Evolutionary conservation across 2,113 vertebrate genomes (phyloP).

Genomic region (Pedetes capensis): DNA sequence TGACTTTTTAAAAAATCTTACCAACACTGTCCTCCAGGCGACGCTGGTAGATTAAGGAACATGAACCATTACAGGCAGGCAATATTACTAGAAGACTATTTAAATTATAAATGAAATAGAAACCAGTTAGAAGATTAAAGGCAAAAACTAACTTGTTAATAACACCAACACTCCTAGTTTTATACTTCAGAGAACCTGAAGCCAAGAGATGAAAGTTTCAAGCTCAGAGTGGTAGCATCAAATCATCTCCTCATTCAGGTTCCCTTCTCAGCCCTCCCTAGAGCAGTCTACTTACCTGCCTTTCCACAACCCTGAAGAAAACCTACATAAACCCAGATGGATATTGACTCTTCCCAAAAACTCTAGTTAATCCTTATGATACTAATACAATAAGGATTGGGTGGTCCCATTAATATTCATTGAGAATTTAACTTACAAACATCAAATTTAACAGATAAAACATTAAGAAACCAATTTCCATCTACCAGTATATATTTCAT

Average conservation of each 20-base stretch:
- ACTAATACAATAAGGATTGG: not conserved
- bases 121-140: not conserved
- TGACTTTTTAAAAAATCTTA: conserved; percentile 48
- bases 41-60: conserved; percentile 29
- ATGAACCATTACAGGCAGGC: not conserved
- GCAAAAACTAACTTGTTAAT: not conserved
- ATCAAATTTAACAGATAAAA: not conserved
- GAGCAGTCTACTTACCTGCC: conserved; percentile 46
- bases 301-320: not conserved
- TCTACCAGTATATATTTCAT: not conserved
- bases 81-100: not conserved
- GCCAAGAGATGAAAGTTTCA: not conserved
- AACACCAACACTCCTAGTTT: not conserved
- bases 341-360: not conserved
- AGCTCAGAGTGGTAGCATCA: not conserved
- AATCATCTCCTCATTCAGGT: not conserved
- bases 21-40: conserved; percentile 54
- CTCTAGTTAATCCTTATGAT: not conserved
- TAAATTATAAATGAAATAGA: conserved; percentile 42
- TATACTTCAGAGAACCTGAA: not conserved
- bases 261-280: not conserved
- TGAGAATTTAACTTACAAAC: conserved; percentile 6
- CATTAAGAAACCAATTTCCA: not conserved
- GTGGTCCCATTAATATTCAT: not conserved
- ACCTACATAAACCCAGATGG: not conserved